Evolutionary conservation across 1,140 invertebrate genomes (phyloP).

Genomic region (Aphaenogaster floridana): DNA sequence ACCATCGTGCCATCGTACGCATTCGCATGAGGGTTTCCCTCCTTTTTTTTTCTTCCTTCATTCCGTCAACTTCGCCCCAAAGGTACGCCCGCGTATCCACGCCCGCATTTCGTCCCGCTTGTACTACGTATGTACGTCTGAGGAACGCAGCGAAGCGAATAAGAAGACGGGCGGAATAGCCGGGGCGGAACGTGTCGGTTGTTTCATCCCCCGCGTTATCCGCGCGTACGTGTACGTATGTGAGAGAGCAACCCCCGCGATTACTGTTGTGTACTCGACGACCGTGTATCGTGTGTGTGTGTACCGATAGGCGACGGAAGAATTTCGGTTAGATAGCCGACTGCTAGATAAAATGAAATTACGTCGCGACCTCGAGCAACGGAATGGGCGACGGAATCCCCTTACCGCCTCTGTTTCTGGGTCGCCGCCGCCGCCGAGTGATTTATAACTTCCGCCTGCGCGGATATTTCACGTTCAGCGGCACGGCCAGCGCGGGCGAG

Average conservation of each 20-base stretch:
- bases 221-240: neutral
- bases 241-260: constrained; percentile 12
- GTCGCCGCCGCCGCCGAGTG: constrained; percentile 73
- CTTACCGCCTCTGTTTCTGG: constrained; percentile 75
- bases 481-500: constrained; percentile 55
- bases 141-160: constrained; percentile 35
- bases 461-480: constrained; percentile 75
- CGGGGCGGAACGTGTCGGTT: constrained; percentile 54
- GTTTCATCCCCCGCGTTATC: constrained; percentile 32
- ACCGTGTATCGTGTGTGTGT: neutral
- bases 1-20: neutral
- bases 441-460: constrained; percentile 81
- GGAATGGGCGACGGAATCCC: constrained; percentile 69
- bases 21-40: neutral
- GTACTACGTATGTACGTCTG: constrained; percentile 11
- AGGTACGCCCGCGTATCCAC: constrained; percentile 20
- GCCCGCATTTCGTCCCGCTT: constrained; percentile 28
- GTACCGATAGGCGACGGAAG: constrained; percentile 50
- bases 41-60: neutral
- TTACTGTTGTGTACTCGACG: neutral
- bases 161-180: constrained; percentile 42
- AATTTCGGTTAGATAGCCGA: constrained; percentile 74
- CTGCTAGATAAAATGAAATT: constrained; percentile 81
- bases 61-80: neutral
- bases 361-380: constrained; percentile 69